Evolutionary conservation across 2,797 vertebrate species (phyloP).

Genomic region (Squalus acanthias): DNA sequence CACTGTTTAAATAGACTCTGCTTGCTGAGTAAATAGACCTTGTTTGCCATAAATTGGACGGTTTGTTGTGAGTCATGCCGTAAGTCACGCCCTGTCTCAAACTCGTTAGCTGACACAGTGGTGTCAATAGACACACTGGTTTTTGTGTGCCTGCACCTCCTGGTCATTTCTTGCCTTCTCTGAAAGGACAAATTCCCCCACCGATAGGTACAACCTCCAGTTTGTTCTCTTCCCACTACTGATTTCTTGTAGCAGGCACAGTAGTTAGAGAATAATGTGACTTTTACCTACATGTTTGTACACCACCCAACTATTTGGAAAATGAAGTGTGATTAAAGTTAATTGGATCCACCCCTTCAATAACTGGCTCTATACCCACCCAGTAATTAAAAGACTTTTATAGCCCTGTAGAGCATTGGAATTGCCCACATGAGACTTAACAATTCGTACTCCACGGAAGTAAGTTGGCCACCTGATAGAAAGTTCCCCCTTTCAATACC

Average conservation of each 20-base stretch:
- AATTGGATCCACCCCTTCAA: background rate
- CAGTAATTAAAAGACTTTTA: background rate
- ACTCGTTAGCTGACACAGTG: too few relatives aligned
- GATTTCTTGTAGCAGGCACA: background rate
- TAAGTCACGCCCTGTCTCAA: too few relatives aligned
- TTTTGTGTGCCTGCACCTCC: too few relatives aligned
- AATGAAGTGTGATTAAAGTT: background rate
- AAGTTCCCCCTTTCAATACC: background rate
- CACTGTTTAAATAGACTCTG: too few relatives aligned
- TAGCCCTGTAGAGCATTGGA: background rate
- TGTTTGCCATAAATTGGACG: too few relatives aligned
- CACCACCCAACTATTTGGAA: background rate
- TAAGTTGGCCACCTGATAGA: background rate
- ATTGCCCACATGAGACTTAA: background rate
- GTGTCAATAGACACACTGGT: too few relatives aligned
- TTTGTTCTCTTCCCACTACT: background rate
- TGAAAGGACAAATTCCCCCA: too few relatives aligned
- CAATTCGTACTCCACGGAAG: background rate
- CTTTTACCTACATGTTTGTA: background rate
- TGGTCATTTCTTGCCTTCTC: too few relatives aligned
- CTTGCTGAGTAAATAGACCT: too few relatives aligned
- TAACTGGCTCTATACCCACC: background rate
- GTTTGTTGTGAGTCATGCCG: too few relatives aligned
- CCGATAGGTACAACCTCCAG: too few relatives aligned
- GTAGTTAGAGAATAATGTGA: background rate